Base-by-base conservation (phyloP, 2,888 invertebrate genomes). In the Andrena bucephala region DNA sequence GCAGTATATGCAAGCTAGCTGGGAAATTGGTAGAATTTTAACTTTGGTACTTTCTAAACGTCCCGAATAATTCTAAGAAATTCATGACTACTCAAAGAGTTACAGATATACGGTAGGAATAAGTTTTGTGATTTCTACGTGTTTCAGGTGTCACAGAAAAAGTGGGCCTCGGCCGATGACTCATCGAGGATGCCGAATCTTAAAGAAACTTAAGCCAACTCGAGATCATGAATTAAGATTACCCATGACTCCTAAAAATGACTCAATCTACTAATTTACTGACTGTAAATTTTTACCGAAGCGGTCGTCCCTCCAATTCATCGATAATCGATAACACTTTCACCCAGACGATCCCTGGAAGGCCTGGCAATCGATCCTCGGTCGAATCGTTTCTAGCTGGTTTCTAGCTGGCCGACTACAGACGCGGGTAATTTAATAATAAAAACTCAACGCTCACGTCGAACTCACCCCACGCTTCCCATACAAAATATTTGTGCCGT, bases 401-500 rank as follows among this genome's bases (percentile, higher is more conserved):
- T 69, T 10, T 60, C 66, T 66, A 42, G 67, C 50, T 71, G 71
- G 69, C 33, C 71, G 52, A 62, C 63, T 66, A 62, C 66, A 31
- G 68, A 69, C 66, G 73, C 76, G 69, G 20, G 76, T 48, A 50
- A 66, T 67, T 20, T 29, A 84, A 84, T 77, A 60, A 81, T 69
- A 77, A 72, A 73, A 89, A 85, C 81, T 81, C 67, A 90, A 87
- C 80, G 79, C 80, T 87, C 75, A 84, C 73, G 75, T 77, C 79
- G 77, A 87, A 79, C 70, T 85, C 67, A 69, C 77, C 29, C 63
- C 75, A 42, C 42, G 73, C 29, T 60, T 75, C 70, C 27, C 77
- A 85, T 90, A 87, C 69, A 88, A 91, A 90, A 89, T 90, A 89
- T 89, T 90, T 89, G 90, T 91, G 91, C 88, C 77, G 81, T 88